phyloP scores from a whole-genome alignment of 2,113 vertebrate genomes.

The Pelecanoides urinatrix region DNA sequence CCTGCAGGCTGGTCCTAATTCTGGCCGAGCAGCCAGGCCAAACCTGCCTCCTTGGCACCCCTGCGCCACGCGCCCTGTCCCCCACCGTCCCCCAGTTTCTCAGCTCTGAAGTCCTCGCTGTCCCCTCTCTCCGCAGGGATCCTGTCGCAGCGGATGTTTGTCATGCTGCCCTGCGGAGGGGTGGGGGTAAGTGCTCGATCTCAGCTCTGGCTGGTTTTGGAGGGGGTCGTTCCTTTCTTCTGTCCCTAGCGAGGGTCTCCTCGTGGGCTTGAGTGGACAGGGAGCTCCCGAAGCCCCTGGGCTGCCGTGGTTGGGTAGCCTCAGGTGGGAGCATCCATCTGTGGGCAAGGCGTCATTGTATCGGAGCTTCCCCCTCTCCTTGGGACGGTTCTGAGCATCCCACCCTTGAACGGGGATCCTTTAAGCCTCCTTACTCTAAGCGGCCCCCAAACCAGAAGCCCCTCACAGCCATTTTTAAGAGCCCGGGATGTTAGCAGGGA shows the following conservation, averaged over 20 bases:
- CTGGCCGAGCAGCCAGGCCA: background rate
- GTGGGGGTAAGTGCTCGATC: conserved; percentile 83
- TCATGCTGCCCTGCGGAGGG: conserved; percentile 91
- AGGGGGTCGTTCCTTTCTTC: background rate
- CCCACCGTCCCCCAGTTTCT: accelerated
- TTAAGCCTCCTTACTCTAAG: background rate
- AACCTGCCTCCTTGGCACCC: no score
- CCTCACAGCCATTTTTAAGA: background rate
- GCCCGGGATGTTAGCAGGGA: background rate
- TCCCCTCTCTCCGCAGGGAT: conserved; percentile 74
- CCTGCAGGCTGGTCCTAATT: accelerated
- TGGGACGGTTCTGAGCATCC: background rate
- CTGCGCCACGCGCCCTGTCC: accelerated
- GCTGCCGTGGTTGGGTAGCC: background rate
- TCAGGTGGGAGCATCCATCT: background rate
- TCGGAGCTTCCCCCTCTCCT: background rate
- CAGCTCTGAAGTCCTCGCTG: background rate
- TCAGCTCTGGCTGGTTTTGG: background rate
- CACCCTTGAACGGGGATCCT: background rate
- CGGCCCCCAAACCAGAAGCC: background rate
- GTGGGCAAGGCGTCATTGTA: accelerated
- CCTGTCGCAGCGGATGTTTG: conserved; percentile 84
- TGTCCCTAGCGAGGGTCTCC: background rate
- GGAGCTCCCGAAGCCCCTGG: background rate
- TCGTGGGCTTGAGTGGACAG: background rate